These are phyloP conservation scores for Trichacis sp. DNA, from an alignment of 2,888 invertebrate genomes.

Conservation along the genomic window DNA sequence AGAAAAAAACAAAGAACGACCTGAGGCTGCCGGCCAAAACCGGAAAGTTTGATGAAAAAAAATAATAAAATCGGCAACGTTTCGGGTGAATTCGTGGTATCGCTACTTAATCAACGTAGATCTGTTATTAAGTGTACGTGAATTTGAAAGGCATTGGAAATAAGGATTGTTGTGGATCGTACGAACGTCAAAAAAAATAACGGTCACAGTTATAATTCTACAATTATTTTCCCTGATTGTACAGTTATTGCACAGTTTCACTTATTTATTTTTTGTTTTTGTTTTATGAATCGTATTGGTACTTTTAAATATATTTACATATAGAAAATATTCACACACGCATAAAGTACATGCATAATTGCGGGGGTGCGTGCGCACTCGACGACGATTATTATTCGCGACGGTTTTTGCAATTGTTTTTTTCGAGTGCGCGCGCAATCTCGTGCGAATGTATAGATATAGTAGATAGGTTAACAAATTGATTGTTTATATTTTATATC, in stretches of 20 bases:
- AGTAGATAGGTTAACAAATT: conserved; percentile 68
- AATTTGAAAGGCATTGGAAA: conserved; percentile 38
- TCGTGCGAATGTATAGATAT: conserved; percentile 66
- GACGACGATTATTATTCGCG: too few species aligned
- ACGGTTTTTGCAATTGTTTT: too few species aligned
- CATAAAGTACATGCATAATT: conserved; percentile 24
- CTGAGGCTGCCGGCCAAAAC: too few species aligned
- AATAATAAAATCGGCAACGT: too few species aligned
- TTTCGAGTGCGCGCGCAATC: conserved; percentile 61
- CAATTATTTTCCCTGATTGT: conserved; percentile 46
- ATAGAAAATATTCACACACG: conserved; percentile 24
- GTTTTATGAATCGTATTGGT: conserved; percentile 49
- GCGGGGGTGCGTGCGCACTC: conserved; percentile 17
- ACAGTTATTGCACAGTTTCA: conserved; percentile 45
- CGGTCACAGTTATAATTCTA: conserved; percentile 47
- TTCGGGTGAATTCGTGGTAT: too few species aligned
- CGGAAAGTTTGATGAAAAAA: too few species aligned
- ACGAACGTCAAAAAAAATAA: conserved; percentile 42
- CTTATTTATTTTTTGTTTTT: conserved; percentile 28
- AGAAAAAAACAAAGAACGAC: too few species aligned
- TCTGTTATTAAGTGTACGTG: conserved; percentile 33
- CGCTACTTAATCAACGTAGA: conserved; percentile 29
- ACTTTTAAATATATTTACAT: conserved; percentile 46
- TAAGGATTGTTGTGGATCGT: conserved; percentile 45
- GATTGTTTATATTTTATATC: conserved; percentile 67